Conservation (phyloP, 2,113 vertebrate species). For the Thalassoma bifasciatum region DNA sequence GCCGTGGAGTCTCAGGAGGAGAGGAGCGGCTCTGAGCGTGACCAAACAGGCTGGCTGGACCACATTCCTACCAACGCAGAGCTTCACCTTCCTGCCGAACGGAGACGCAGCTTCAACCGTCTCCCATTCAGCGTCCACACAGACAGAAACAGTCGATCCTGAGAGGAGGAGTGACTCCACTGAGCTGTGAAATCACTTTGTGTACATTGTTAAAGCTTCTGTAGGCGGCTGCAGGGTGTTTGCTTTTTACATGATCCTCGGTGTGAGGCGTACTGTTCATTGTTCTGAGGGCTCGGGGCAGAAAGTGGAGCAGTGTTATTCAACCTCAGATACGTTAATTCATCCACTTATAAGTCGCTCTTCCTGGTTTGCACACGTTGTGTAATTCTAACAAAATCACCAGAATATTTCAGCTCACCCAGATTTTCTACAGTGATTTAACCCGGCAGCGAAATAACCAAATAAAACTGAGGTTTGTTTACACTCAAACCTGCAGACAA, state of each 20-base stretch:
- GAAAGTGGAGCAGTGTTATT: not conserved
- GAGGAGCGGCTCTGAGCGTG: constrained; percentile 65
- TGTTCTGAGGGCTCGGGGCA: not conserved
- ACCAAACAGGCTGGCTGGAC: constrained; percentile 64
- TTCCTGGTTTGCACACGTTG: too few relatives aligned
- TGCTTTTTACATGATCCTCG: not conserved
- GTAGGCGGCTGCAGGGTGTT: not conserved
- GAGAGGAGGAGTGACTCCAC: not conserved
- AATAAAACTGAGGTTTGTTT: too few relatives aligned
- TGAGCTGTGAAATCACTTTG: constrained; percentile 12
- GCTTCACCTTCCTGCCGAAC: constrained; percentile 46
- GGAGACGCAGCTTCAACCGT: constrained; percentile 40
- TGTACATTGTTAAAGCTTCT: not conserved
- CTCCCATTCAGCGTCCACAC: constrained; percentile 22
- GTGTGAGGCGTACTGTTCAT: not conserved
- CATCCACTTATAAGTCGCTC: too few relatives aligned
- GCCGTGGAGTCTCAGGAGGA: constrained; percentile 38
- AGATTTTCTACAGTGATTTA: too few relatives aligned
- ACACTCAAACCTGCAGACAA: too few relatives aligned
- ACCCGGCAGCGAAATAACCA: too few relatives aligned
- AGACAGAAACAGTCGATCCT: not conserved
- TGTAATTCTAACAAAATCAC: too few relatives aligned
- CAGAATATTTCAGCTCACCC: too few relatives aligned
- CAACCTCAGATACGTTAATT: too few relatives aligned
- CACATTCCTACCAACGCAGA: constrained; percentile 68